Evolutionary conservation across 1,140 invertebrate species (phyloP), one percentile per base, ranked within the genome.

Genomic region (Linepithema humile): DNA sequence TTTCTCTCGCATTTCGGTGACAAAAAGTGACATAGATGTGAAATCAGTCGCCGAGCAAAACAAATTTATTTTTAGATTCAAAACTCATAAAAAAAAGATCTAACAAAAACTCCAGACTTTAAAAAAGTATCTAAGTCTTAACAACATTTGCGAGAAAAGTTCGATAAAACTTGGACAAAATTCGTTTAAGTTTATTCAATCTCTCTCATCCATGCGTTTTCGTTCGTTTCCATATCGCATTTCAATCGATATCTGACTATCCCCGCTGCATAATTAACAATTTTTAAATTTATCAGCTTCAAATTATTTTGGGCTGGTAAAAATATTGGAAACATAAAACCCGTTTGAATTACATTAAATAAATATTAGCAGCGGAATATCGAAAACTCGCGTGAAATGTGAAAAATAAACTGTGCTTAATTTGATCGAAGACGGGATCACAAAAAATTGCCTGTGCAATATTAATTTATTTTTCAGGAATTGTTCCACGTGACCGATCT

Each of bases 381-480:
- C n/a, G n/a, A 40, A 45, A 45, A 45, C 2, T 45, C 12, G 15
- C n/a, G n/a, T n/a, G n/a, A n/a, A n/a, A n/a, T n/a, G n/a, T n/a
- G n/a, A n/a, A n/a, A n/a, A n/a, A n/a, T n/a, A n/a, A n/a, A n/a
- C n/a, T n/a, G n/a, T n/a, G n/a, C n/a, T n/a, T n/a, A 67, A n/a
- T 55, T 55, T 55, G 6, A 23, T 38, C 17, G 15, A 15, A 60
- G 32, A 48, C 6, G 12, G 7, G 2, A 70, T 67, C 23, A 32
- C 12, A n/a, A 70, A 10, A 1, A 32, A 55, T 53, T 43, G 17
- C 32, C 1, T 35, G 3, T 35, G 17, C 32, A 53, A 78, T 55
- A 20, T n/a, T 62, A 40, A 35, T 55, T 55, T 55, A 40, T 69
- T 45, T 84, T 80, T 15, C 74, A 89, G 88, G 69, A 80, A 26